Percentiles rank a stretch among this genome's conserved stretches.
These are phyloP conservation scores for Bryconaethiops microstoma DNA, from an alignment of 2,797 vertebrate species.

Conservation along the genomic window DNA sequence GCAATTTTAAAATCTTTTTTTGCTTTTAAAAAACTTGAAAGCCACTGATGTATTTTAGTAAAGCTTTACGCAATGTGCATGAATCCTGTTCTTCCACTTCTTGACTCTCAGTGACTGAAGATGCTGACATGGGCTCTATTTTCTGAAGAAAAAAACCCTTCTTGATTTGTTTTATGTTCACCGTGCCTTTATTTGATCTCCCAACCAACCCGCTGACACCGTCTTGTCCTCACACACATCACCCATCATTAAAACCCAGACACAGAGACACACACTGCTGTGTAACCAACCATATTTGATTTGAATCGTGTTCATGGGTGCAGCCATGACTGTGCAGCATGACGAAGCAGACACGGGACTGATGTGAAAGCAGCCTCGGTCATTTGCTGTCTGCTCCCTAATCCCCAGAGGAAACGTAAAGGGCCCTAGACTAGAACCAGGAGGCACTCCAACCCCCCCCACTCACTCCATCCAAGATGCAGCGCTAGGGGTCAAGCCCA, in stretches of 20 bases:
- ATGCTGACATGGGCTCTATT: constrained; percentile 2
- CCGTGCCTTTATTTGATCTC: constrained; percentile 26
- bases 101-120: background rate
- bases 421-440: constrained; percentile 65
- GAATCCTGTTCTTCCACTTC: background rate
- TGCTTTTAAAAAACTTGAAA: background rate
- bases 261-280: constrained; percentile 3
- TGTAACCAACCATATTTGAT: constrained; percentile 22
- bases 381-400: constrained; percentile 79
- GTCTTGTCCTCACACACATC: background rate
- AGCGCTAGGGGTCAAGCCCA: constrained; percentile 69
- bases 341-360: constrained; percentile 72
- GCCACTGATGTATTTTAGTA: background rate
- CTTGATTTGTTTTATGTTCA: constrained; percentile 20
- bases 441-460: constrained; percentile 54
- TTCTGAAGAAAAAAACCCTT: constrained; percentile 1
- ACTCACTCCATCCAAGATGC: constrained; percentile 52
- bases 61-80: background rate
- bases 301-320: constrained; percentile 53
- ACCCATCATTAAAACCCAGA: constrained; percentile 1
- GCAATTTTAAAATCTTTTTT: background rate
- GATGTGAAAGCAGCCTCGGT: constrained; percentile 66
- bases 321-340: constrained; percentile 66
- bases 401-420: constrained; percentile 83
- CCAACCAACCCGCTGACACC: constrained; percentile 3